These are phyloP conservation scores for Habrosyne pyritoides DNA, from an alignment of 2,888 invertebrate genomes.

Conservation along the genomic window DNA sequence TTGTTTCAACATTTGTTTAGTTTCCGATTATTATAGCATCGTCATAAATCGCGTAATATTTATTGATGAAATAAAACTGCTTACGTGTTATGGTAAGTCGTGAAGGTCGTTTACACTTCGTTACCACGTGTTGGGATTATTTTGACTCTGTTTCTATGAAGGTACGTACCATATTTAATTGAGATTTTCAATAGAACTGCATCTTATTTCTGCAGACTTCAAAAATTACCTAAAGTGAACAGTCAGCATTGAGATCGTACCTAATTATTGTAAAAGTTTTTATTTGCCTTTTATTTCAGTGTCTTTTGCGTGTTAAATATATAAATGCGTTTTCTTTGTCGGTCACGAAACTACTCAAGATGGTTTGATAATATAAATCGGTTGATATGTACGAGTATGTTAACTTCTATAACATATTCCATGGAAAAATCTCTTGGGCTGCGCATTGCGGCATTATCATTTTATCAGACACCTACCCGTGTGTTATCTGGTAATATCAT, in stretches of 20 bases:
- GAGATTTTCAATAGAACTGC: too few species aligned
- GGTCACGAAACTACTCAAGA: too few species aligned
- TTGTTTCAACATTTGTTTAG: neutral
- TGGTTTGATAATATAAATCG: neutral
- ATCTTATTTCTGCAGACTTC: too few species aligned
- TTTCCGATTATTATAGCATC: slow-evolving; percentile 52
- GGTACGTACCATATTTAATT: too few species aligned
- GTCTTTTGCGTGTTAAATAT: too few species aligned
- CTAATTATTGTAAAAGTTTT: too few species aligned
- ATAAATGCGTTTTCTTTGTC: too few species aligned
- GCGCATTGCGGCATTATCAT: slow-evolving; percentile 57
- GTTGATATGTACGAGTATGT: neutral
- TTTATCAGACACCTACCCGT: slow-evolving; percentile 56
- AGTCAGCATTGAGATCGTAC: too few species aligned
- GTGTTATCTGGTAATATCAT: slow-evolving; percentile 44
- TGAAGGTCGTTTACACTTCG: slow-evolving; percentile 22
- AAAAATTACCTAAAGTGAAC: too few species aligned
- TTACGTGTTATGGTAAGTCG: slow-evolving; percentile 39
- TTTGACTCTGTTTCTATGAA: too few species aligned
- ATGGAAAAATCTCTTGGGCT: slow-evolving; percentile 29
- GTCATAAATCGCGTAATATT: slow-evolving; percentile 54
- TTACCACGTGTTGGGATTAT: neutral
- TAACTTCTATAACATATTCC: slow-evolving; percentile 21
- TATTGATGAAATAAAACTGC: slow-evolving; percentile 53
- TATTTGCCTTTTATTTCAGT: too few species aligned